These are phyloP conservation scores for Pseudomyrmex concolor DNA, from an alignment of 1,140 invertebrate species.

Conservation along the genomic window DNA sequence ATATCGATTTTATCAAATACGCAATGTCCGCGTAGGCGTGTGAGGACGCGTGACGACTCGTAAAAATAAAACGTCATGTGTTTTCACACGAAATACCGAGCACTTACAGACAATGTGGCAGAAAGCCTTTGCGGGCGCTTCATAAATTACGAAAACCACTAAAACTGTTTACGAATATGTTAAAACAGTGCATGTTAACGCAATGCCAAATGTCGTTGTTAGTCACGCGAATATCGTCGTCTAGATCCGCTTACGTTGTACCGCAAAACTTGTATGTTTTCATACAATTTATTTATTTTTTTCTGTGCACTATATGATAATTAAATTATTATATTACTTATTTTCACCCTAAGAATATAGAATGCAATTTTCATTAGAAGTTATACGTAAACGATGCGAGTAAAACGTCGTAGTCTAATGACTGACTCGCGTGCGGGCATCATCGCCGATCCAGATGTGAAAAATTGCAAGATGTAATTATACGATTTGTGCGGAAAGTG, in stretches of 20 bases:
- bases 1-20: conserved; percentile 29
- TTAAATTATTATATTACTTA: background rate
- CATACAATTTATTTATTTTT: too few relatives aligned
- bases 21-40: too few relatives aligned
- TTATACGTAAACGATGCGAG: background rate
- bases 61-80: conserved; percentile 53
- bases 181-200: conserved; percentile 43
- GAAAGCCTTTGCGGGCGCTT: conserved; percentile 21
- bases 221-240: conserved; percentile 50
- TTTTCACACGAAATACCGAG: conserved; percentile 35
- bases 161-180: conserved; percentile 53
- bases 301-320: too few relatives aligned
- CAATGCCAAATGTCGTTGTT: conserved; percentile 55
- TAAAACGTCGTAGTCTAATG: conserved; percentile 26
- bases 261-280: background rate
- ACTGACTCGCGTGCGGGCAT: conserved; percentile 30
- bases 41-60: background rate
- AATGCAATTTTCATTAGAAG: background rate
- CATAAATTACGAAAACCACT: conserved; percentile 58
- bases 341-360: background rate
- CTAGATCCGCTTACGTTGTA: background rate
- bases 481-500: conserved; percentile 23
- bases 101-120: conserved; percentile 1
- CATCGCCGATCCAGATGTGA: background rate
- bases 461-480: conserved; percentile 29